Base-by-base conservation (phyloP, 2,888 invertebrate genomes). In the Drosophila lacicola region DNA sequence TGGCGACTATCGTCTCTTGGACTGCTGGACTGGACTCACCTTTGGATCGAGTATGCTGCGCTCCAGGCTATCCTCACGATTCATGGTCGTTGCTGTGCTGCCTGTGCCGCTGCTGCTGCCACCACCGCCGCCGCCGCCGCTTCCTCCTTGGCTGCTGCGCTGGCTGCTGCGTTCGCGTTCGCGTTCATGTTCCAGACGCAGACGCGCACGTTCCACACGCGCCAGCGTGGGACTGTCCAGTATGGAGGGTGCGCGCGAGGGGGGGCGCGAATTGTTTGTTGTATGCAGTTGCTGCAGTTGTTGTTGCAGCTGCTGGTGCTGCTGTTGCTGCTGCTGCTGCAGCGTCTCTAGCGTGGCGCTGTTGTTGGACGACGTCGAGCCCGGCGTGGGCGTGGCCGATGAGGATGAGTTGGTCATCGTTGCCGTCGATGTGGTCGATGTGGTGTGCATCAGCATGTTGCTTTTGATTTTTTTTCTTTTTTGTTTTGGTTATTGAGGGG, bases 181-280 rank as follows among this genome's bases (percentile, higher is more conserved):
- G 10, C 75, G 74, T 19, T 84, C 81, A 69, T 88, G 93, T 79
- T 94, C 94, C 78, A 94, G 93, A 65, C 94, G 92, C 74, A 94
- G 89, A 78, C 94, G 93, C 46, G 94, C 94, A 82, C 94, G 93
- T 90, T 94, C 94, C 66, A 94, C 94, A 79, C 94, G 92, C 70
- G 94, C 94, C 84, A 94, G 92, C 75, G 94, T 94, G 74, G 94
- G 94, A 71, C 94, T 94, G 90, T 94, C 94, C 84, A 94, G 91
- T 77, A 94, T 93, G 60, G 94, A 93, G 67, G 93, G 93, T 9
- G 93, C 92, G 45, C 93, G 90, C 70, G 91, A 91, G 10, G 91
- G 90, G 10, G 90, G 90, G 11, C 90, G 90, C 11, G 91, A 89
- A 70, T 84, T 88, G 63, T 83, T 89, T 51, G 80, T 70, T 57